phyloP scores from a whole-genome alignment of 1,140 invertebrate species.

The Anadara kagoshimensis region DNA sequence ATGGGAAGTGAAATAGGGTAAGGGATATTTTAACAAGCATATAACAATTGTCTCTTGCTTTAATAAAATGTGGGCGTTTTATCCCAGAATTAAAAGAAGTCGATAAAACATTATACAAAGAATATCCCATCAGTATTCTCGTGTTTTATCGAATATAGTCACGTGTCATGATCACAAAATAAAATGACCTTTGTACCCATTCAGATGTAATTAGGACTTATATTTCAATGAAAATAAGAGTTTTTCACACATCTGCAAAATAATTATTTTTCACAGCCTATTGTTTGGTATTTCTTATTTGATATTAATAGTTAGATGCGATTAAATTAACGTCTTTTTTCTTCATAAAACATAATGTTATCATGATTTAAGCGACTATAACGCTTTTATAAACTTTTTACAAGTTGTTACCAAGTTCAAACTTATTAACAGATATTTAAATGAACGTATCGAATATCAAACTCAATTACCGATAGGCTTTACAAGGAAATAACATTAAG shows the following conservation, averaged over 20 bases:
- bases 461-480: too few species aligned
- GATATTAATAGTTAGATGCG: too few species aligned
- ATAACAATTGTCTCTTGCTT: slow-evolving; percentile 35
- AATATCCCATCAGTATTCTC: slow-evolving; percentile 21
- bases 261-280: slow-evolving; percentile 1
- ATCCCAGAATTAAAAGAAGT: slow-evolving; percentile 23
- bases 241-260: slow-evolving; percentile 36
- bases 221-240: slow-evolving; percentile 21
- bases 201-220: slow-evolving; percentile 17
- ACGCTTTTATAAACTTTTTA: too few species aligned
- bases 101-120: slow-evolving; percentile 37
- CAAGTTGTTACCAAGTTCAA: too few species aligned
- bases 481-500: too few species aligned
- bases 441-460: too few species aligned
- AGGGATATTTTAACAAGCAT: slow-evolving; percentile 35
- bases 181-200: slow-evolving; percentile 26
- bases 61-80: slow-evolving; percentile 28
- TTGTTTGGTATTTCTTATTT: not conserved
- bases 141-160: slow-evolving; percentile 21
- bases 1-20: slow-evolving; percentile 33
- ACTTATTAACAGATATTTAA: too few species aligned
- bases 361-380: too few species aligned
- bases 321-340: too few species aligned
- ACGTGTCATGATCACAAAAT: slow-evolving; percentile 20
- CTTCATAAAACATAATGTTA: too few species aligned